phyloP scores from a whole-genome alignment of 2,113 vertebrate genomes.

The Oreochromis tanganicae region DNA sequence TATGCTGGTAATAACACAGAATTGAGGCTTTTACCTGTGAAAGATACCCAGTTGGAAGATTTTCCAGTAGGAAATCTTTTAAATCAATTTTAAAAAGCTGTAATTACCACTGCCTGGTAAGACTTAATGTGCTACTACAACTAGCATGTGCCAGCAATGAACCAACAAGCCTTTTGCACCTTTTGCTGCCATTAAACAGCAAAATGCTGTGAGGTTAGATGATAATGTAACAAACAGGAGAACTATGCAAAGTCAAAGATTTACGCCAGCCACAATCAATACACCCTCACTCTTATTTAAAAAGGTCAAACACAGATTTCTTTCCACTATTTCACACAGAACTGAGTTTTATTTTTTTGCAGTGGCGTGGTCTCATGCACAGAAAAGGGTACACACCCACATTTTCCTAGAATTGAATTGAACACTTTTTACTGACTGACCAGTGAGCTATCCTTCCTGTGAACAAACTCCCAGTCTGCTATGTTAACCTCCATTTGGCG shows the following conservation, averaged over 20 bases:
- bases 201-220: not conserved
- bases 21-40: not conserved
- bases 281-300: not conserved
- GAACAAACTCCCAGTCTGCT: not conserved
- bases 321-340: not conserved
- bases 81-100: not conserved
- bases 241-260: accelerated
- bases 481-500: not conserved
- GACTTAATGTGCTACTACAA: not conserved
- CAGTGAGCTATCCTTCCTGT: not conserved
- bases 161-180: not conserved
- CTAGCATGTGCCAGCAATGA: not conserved
- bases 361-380: not conserved
- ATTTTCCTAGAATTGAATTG: not conserved
- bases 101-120: not conserved
- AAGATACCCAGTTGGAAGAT: not conserved
- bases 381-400: not conserved
- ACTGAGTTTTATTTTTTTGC: not conserved
- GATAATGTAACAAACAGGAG: not conserved
- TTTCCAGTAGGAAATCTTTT: not conserved
- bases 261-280: not conserved
- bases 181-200: not conserved
- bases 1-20: not conserved
- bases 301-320: not conserved
- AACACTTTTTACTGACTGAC: not conserved